Evolutionary conservation across 1,140 invertebrate species (phyloP).

Genomic region (Leptestheria dahalacensis): DNA sequence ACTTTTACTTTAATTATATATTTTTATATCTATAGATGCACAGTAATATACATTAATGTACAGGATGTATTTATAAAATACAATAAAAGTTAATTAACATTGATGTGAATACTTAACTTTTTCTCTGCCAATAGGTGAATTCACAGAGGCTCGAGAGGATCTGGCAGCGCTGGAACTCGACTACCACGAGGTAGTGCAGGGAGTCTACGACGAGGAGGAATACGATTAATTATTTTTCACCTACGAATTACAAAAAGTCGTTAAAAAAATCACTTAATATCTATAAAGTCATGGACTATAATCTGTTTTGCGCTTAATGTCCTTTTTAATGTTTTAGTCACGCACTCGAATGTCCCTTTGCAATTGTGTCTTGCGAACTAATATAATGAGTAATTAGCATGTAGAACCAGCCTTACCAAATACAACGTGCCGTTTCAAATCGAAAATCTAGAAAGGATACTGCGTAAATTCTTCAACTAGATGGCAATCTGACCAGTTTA

Average conservation of each 20-base stretch:
- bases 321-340: no score
- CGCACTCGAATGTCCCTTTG: no score
- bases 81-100: background rate
- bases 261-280: no score
- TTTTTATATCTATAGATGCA: constrained; percentile 28
- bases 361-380: no score
- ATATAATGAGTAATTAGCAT: no score
- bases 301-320: no score
- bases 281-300: no score
- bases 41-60: constrained; percentile 23
- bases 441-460: no score
- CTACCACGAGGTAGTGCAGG: constrained; percentile 31
- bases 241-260: background rate
- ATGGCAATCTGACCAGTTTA: no score
- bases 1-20: constrained; percentile 3
- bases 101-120: background rate
- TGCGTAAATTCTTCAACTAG: no score
- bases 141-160: constrained; percentile 39
- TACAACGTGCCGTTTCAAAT: no score
- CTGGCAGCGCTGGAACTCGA: constrained; percentile 35
- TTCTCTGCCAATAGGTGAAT: constrained; percentile 29
- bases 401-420: no score
- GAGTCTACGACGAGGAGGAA: constrained; percentile 9
- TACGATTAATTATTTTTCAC: background rate
- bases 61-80: background rate